phyloP scores from a whole-genome alignment of 2,888 invertebrate species.

The Cheilosia vernalis region DNA sequence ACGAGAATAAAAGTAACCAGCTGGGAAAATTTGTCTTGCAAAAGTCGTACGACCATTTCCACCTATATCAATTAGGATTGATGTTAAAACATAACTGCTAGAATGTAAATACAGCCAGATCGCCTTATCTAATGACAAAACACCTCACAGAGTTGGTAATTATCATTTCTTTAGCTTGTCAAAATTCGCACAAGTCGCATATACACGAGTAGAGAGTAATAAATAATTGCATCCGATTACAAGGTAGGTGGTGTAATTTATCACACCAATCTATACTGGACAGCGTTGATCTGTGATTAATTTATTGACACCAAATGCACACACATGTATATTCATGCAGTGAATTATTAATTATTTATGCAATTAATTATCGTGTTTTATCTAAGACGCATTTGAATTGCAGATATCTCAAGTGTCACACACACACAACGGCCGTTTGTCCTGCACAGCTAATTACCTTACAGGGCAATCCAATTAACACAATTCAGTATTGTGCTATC shows the following conservation, averaged over 20 bases:
- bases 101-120: neutral
- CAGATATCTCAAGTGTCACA: slow-evolving; percentile 27
- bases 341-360: slow-evolving; percentile 67
- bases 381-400: slow-evolving; percentile 66
- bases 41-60: too few relatives aligned
- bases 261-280: slow-evolving; percentile 56
- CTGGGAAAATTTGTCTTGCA: too few relatives aligned
- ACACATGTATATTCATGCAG: slow-evolving; percentile 64
- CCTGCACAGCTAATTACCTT: slow-evolving; percentile 43
- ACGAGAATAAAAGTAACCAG: too few relatives aligned
- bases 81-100: too few relatives aligned
- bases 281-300: slow-evolving; percentile 67
- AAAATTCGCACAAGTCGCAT: slow-evolving; percentile 59
- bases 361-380: slow-evolving; percentile 67
- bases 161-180: slow-evolving; percentile 40
- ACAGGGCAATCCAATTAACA: slow-evolving; percentile 36
- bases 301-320: slow-evolving; percentile 71
- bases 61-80: too few relatives aligned
- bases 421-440: slow-evolving; percentile 3
- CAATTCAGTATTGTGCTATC: slow-evolving; percentile 17
- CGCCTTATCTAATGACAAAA: slow-evolving; percentile 10
- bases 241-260: slow-evolving; percentile 60
- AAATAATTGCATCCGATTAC: slow-evolving; percentile 64
- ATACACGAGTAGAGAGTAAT: slow-evolving; percentile 2
- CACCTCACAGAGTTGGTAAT: slow-evolving; percentile 16